Evolutionary conservation across 2,888 invertebrate genomes (phyloP), one percentile per base, ranked within the genome.

Genomic region (Steinernema hermaphroditum): DNA sequence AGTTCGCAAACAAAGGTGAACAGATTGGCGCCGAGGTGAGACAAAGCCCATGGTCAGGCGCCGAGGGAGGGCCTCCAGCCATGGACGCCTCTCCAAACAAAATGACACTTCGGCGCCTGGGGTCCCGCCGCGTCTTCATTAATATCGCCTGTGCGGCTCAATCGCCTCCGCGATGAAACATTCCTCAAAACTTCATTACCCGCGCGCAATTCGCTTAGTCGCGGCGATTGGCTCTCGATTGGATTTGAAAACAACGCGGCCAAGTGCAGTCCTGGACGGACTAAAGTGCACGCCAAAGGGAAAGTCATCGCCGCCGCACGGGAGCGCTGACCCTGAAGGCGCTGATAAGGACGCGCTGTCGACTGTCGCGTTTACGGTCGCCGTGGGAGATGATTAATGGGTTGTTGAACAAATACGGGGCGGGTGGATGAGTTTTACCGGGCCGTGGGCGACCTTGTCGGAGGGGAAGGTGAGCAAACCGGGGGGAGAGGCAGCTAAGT

Each of bases 151-250:
- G 27, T 27, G 54, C 54, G 54, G 27, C 54, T 27, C 22, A 54
- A 54, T 54, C 54, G 24, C 54, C 14, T 9, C 19, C 54, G n/a
- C n/a, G 54, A 27, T 54, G 54, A 54, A 54, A 54, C 54, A 54
- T 54, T 54, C 54, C 54, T 27, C 54, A 27, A 54, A 54, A 54
- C 54, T 27, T 54, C 54, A 54, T 54, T 54, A 54, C 54, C 19
- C 54, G 22, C 24, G 27, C 54, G 22, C 54, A 27, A 54, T 54
- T 54, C 54, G 54, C 27, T 54, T 54, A 54, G 27, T 16, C 24
- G 49, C 49, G 54, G n/a, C 46, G 46, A 46, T 46, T 46, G 46
- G 37, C 37, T 14, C 24, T 54, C 54, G 54, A 54, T 54, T 54
- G 54, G 24, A 19, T 22, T 19, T 24, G 24, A 54, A 54, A 54